phyloP scores from a whole-genome alignment of 2,113 vertebrate genomes.

The Pseudorhombus dupliciocellatus region DNA sequence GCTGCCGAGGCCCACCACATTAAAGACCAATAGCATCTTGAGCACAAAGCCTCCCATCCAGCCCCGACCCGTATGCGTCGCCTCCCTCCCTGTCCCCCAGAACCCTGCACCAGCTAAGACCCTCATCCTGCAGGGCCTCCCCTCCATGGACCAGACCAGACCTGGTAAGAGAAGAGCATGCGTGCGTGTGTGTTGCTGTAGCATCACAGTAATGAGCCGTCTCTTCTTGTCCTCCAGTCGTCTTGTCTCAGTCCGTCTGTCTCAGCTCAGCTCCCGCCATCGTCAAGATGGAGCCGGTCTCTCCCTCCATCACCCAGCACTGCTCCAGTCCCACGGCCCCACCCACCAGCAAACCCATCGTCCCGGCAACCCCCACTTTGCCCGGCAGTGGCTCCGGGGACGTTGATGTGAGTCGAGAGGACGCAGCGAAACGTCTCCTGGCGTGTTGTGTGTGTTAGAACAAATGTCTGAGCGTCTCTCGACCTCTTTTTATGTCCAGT shows the following conservation, averaged over 20 bases:
- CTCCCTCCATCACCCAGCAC: conserved; percentile 71
- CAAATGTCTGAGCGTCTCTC: too few relatives aligned
- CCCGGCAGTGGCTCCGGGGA: conserved; percentile 76
- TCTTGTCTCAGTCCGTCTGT: conserved; percentile 83
- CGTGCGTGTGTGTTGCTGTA: background rate
- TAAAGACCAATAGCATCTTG: conserved; percentile 77
- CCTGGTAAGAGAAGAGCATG: conserved; percentile 66
- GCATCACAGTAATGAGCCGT: background rate
- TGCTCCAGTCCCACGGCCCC: conserved; percentile 62
- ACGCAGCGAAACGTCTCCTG: too few relatives aligned
- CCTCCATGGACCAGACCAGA: conserved; percentile 70
- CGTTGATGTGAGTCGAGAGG: conserved; percentile 80
- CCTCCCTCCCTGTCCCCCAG: conserved; percentile 73
- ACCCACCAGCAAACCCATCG: conserved; percentile 82
- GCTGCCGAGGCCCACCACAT: conserved; percentile 31
- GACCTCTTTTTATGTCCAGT: too few relatives aligned
- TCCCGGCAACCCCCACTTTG: conserved; percentile 80
- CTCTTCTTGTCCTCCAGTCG: conserved; percentile 61
- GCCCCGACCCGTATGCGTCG: conserved; percentile 83
- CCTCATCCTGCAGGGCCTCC: conserved; percentile 85
- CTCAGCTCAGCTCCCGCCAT: conserved; percentile 80
- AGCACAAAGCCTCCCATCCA: conserved; percentile 84
- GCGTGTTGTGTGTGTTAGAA: too few relatives aligned
- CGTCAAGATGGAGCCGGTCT: conserved; percentile 84
- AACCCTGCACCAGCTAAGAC: conserved; percentile 72